Percentiles rank a stretch among this genome's conserved stretches.
Conservation (phyloP, 2,888 invertebrate species). For the Eupeodes luniger region DNA sequence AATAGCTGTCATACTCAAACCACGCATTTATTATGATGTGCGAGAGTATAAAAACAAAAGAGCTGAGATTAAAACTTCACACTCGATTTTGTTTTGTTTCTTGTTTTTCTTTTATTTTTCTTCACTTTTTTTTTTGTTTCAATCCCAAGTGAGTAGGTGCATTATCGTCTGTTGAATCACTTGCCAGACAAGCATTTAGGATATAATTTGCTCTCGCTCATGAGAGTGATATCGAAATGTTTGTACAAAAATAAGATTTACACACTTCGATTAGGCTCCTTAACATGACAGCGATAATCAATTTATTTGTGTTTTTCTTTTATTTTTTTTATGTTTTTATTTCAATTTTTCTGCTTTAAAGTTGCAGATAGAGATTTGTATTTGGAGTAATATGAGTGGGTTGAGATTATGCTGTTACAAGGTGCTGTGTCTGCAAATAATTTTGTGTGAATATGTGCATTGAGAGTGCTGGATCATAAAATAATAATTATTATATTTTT, state of each 20-base stretch:
- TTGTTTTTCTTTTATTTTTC: background rate
- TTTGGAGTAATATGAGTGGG: constrained; percentile 20
- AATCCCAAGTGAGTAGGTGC: constrained; percentile 57
- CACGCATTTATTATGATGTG: constrained; percentile 24
- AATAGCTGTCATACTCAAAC: constrained; percentile 7
- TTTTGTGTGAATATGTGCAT: background rate
- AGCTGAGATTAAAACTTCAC: constrained; percentile 52
- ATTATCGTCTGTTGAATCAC: constrained; percentile 64
- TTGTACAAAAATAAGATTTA: constrained; percentile 50
- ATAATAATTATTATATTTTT: constrained; percentile 36
- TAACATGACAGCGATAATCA: constrained; percentile 72
- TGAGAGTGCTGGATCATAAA: constrained; percentile 33
- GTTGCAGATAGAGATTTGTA: constrained; percentile 19
- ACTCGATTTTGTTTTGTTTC: constrained; percentile 10
- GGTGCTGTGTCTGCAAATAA: background rate
- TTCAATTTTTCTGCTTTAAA: background rate
- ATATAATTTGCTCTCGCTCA: constrained; percentile 65
- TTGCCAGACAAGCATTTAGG: constrained; percentile 73
- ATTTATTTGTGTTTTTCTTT: constrained; percentile 35
- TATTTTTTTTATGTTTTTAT: background rate
- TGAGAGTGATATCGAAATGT: constrained; percentile 59
- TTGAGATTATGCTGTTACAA: background rate
- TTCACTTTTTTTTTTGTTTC: background rate
- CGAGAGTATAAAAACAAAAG: constrained; percentile 34
- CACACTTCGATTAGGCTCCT: constrained; percentile 66